phyloP scores from a whole-genome alignment of 2,113 vertebrate species.

The Etheostoma cragini region DNA sequence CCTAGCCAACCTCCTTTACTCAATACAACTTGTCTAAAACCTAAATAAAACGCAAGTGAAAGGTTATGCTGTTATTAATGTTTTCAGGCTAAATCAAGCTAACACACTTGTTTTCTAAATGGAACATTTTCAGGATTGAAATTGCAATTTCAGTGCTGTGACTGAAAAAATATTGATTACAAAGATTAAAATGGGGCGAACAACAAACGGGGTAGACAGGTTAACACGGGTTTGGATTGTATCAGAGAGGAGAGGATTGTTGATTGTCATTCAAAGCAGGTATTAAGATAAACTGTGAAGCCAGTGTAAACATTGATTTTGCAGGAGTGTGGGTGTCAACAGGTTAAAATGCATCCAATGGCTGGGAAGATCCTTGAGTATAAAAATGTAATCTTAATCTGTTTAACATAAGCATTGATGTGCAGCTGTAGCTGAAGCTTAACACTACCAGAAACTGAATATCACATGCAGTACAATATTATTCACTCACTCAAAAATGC shows the following conservation, averaged over 20 bases:
- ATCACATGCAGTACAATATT: neutral
- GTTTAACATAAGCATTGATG: accelerated
- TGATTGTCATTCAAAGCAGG: conserved; percentile 48
- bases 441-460: neutral
- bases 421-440: neutral
- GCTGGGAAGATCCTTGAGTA: neutral
- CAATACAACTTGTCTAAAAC: conserved; percentile 15
- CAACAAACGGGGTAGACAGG: neutral
- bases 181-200: conserved; percentile 38
- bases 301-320: conserved; percentile 27
- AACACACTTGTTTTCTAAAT: conserved; percentile 51
- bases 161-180: conserved; percentile 58
- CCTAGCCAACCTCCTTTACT: conserved; percentile 3
- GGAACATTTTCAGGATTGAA: conserved; percentile 42
- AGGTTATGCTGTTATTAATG: conserved; percentile 31
- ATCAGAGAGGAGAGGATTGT: conserved; percentile 26
- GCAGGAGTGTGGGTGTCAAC: neutral
- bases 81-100: conserved; percentile 37
- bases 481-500: neutral
- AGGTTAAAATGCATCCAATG: conserved; percentile 18
- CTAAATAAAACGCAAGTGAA: conserved; percentile 24
- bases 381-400: neutral
- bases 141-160: conserved; percentile 47
- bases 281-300: conserved; percentile 29
- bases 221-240: conserved; percentile 21